Percentiles rank a stretch among this genome's conserved stretches.
Evolutionary conservation across 2,888 invertebrate genomes (phyloP).

Genomic region (Acleris literana): DNA sequence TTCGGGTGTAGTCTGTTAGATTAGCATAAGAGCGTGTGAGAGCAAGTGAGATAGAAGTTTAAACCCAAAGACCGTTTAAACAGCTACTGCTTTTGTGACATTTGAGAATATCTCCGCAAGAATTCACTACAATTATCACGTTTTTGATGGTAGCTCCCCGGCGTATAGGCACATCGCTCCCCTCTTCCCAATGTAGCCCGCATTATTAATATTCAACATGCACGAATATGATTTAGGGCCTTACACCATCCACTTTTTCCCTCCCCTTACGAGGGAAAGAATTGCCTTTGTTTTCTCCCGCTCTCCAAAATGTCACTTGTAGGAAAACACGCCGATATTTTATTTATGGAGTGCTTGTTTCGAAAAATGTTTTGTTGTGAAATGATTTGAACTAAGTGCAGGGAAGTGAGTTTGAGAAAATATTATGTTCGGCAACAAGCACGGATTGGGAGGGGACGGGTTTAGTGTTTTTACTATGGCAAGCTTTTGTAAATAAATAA

Average conservation of each 20-base stretch:
- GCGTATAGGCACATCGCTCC: slow-evolving; percentile 43
- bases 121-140: slow-evolving; percentile 2
- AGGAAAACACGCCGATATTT: slow-evolving; percentile 33
- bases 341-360: slow-evolving; percentile 34
- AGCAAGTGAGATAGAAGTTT: too few species aligned
- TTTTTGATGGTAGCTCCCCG: slow-evolving; percentile 30
- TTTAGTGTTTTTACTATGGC: too few species aligned
- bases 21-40: too few species aligned
- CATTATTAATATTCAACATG: slow-evolving; percentile 69
- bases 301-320: slow-evolving; percentile 39
- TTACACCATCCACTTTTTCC: slow-evolving; percentile 43
- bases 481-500: too few species aligned
- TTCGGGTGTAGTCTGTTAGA: too few species aligned
- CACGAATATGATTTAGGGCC: slow-evolving; percentile 63
- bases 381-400: slow-evolving; percentile 28
- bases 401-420: slow-evolving; percentile 1
- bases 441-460: too few species aligned
- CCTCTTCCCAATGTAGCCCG: slow-evolving; percentile 42
- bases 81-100: too few species aligned
- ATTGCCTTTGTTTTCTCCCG: slow-evolving; percentile 37
- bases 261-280: slow-evolving; percentile 30
- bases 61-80: too few species aligned
- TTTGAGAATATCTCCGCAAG: too few species aligned
- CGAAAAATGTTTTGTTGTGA: slow-evolving; percentile 21
- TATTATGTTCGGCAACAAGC: neutral